phyloP scores from a whole-genome alignment of 2,797 vertebrate species.

The Champsocephalus gunnari region DNA sequence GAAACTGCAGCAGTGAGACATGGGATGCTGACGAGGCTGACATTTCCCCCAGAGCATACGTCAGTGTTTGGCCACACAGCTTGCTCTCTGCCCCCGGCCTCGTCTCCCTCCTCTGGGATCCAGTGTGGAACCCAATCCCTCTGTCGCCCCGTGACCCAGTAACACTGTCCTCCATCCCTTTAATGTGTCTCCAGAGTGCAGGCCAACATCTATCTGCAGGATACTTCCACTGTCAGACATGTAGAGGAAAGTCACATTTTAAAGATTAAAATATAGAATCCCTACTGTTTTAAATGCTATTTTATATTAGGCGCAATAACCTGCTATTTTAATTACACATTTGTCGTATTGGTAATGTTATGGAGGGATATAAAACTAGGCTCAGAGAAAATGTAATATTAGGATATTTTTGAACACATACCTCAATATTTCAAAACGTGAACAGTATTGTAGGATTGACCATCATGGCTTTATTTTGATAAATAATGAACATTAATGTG shows the following conservation, averaged over 20 bases:
- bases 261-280: background rate
- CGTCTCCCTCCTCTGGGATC: conserved; percentile 51
- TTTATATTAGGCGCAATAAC: background rate
- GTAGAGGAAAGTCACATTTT: conserved; percentile 7
- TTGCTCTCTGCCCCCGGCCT: conserved; percentile 55
- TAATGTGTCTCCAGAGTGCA: background rate
- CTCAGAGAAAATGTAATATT: too few species aligned
- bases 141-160: conserved; percentile 31
- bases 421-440: too few species aligned
- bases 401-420: too few species aligned
- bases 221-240: background rate
- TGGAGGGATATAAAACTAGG: too few species aligned
- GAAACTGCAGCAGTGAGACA: conserved; percentile 43
- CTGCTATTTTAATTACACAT: background rate
- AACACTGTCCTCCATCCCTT: conserved; percentile 37
- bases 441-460: too few species aligned
- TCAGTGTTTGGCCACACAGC: conserved; percentile 66
- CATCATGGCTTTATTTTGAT: too few species aligned
- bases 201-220: background rate
- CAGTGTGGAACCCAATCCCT: conserved; percentile 58
- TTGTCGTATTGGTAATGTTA: background rate
- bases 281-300: background rate
- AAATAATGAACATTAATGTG: too few species aligned
- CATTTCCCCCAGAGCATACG: conserved; percentile 50
- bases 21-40: conserved; percentile 57